A percentile compares a stretch with the other conserved stretches of the same genome.
phyloP scores from a whole-genome alignment of 1,140 invertebrate species.

The Hyles euphorbiae region DNA sequence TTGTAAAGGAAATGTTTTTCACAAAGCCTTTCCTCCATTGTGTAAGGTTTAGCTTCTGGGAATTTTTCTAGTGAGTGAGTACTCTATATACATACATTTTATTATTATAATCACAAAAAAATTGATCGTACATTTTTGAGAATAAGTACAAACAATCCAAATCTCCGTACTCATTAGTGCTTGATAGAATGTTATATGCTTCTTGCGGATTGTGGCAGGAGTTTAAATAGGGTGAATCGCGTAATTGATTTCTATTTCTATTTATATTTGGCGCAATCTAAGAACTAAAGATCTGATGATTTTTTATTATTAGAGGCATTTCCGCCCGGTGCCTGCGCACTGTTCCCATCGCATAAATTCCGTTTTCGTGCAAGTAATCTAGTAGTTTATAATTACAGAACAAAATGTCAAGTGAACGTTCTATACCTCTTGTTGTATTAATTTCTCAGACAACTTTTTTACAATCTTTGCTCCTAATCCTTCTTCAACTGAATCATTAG shows the following conservation, averaged over 20 bases:
- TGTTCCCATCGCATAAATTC: slow-evolving; percentile 16
- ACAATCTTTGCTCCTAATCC: slow-evolving; percentile 22
- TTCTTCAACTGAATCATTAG: slow-evolving; percentile 10
- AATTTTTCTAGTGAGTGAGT: slow-evolving; percentile 21
- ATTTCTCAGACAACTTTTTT: slow-evolving; percentile 12
- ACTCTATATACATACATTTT: too few species aligned
- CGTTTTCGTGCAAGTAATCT: slow-evolving; percentile 19
- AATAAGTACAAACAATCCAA: too few species aligned
- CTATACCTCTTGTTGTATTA: slow-evolving; percentile 5
- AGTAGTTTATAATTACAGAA: slow-evolving; percentile 17
- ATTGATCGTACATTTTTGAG: too few species aligned
- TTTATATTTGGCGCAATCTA: too few species aligned
- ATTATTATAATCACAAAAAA: too few species aligned
- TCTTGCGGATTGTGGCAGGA: too few species aligned
- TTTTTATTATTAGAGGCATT: slow-evolving; percentile 17
- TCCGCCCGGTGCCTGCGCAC: slow-evolving; percentile 9
- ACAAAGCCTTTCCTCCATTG: slow-evolving; percentile 10
- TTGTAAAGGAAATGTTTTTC: slow-evolving; percentile 22
- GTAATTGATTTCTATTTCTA: too few species aligned
- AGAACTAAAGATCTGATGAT: too few species aligned
- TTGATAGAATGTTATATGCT: too few species aligned
- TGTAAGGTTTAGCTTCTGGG: slow-evolving; percentile 1
- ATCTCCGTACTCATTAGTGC: too few species aligned
- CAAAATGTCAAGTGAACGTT: slow-evolving; percentile 17
- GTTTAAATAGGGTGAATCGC: too few species aligned